phyloP scores from a whole-genome alignment of 2,113 vertebrate genomes.

The Chamaetylas fuelleborni region DNA sequence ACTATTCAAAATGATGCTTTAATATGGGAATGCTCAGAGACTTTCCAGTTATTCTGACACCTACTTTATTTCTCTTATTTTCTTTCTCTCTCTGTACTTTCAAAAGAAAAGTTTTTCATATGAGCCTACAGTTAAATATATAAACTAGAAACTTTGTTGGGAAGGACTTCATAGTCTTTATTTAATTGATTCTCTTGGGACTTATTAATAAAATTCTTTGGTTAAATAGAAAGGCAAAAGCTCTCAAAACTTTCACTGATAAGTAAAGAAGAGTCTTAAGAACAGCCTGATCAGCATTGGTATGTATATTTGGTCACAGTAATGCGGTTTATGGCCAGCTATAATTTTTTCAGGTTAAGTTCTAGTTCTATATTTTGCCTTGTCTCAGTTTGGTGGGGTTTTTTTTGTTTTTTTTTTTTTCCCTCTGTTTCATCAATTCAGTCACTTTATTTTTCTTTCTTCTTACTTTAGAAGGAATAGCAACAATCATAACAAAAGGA shows the following conservation, averaged over 20 bases:
- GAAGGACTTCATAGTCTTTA: neutral
- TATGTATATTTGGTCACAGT: neutral
- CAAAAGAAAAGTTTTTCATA: neutral
- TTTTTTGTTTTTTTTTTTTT: neutral
- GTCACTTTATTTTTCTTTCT: rapidly evolving
- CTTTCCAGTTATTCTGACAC: neutral
- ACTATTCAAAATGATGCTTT: neutral
- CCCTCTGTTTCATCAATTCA: neutral
- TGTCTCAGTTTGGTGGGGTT: neutral
- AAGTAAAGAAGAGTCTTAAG: neutral
- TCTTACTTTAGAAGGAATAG: neutral
- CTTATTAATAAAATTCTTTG: neutral
- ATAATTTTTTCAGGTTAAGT: neutral
- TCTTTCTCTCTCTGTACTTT: neutral
- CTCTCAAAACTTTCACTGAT: neutral
- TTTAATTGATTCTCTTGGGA: neutral
- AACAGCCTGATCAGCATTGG: neutral
- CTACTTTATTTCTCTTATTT: neutral
- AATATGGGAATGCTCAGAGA: neutral
- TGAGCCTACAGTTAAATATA: neutral
- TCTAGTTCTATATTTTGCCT: no score
- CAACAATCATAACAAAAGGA: neutral
- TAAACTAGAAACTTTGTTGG: neutral
- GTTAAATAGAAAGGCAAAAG: neutral
- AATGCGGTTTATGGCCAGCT: neutral